Percentiles rank a stretch among this genome's conserved stretches.
phyloP scores from a whole-genome alignment of 1,140 invertebrate species.

The Sinella curviseta region DNA sequence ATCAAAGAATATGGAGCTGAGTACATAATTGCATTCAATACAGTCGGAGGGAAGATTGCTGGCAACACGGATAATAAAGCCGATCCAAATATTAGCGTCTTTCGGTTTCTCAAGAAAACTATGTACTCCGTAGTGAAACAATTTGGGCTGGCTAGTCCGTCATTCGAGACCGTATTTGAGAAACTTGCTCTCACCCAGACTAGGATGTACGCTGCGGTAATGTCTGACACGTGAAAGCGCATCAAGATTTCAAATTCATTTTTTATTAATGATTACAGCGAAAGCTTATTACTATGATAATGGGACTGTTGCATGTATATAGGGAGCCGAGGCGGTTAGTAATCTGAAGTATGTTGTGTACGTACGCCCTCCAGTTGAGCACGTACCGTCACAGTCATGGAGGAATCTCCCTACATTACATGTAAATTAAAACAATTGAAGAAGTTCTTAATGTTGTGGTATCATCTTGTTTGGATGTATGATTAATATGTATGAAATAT shows the following conservation, averaged over 20 bases:
- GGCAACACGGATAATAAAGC: neutral
- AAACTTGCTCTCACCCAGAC: neutral
- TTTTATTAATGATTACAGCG: neutral
- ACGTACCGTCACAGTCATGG: neutral
- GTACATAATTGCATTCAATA: constrained; percentile 18
- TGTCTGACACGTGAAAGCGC: no score
- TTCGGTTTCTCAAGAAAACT: neutral
- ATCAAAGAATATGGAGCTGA: constrained; percentile 7
- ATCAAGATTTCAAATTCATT: no score
- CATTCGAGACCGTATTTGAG: neutral
- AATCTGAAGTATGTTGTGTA: constrained; percentile 3
- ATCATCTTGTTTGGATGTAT: no score
- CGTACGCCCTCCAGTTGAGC: neutral
- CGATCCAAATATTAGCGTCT: neutral
- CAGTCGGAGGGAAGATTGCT: neutral
- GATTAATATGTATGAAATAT: no score
- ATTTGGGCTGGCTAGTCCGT: neutral
- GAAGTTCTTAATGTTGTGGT: no score
- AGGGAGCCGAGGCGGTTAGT: neutral
- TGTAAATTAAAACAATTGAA: no score
- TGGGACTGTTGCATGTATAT: neutral
- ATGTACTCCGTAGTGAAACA: neutral
- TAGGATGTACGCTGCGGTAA: constrained; percentile 6
- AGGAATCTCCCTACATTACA: neutral
- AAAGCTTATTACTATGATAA: neutral